Conservation (phyloP, 2,888 invertebrate genomes). For the Argyresthia albistria region DNA sequence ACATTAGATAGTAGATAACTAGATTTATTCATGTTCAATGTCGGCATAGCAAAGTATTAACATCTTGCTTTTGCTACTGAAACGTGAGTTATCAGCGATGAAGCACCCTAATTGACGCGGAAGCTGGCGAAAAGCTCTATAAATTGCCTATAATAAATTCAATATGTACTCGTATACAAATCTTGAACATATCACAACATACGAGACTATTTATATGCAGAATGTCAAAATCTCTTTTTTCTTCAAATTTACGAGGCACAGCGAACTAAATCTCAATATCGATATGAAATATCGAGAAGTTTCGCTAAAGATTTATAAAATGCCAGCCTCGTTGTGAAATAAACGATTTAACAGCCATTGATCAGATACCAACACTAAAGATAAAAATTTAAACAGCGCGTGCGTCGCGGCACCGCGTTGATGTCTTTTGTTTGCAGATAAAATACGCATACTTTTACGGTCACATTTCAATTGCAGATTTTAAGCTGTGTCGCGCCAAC, state of each 20-base stretch:
- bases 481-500: not conserved
- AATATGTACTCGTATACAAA: conserved; percentile 12
- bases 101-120: conserved; percentile 24
- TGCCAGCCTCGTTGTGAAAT: not conserved
- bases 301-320: not conserved
- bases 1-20: too few species aligned
- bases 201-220: too few species aligned
- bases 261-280: not conserved
- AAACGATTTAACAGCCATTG: not conserved
- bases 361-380: too few species aligned
- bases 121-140: conserved; percentile 48
- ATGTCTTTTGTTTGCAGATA: conserved; percentile 3
- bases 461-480: too few species aligned
- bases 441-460: not conserved
- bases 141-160: conserved; percentile 47
- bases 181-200: too few species aligned
- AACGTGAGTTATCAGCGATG: too few species aligned
- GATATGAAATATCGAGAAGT: not conserved
- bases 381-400: too few species aligned
- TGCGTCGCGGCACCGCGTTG: conserved; percentile 1
- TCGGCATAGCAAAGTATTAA: too few species aligned
- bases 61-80: too few species aligned
- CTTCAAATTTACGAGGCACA: not conserved
- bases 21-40: too few species aligned
- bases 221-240: too few species aligned